Evolutionary conservation across 1,140 invertebrate species (phyloP), one percentile per base, ranked within the genome.

Genomic region (Cotesia chilonis): DNA sequence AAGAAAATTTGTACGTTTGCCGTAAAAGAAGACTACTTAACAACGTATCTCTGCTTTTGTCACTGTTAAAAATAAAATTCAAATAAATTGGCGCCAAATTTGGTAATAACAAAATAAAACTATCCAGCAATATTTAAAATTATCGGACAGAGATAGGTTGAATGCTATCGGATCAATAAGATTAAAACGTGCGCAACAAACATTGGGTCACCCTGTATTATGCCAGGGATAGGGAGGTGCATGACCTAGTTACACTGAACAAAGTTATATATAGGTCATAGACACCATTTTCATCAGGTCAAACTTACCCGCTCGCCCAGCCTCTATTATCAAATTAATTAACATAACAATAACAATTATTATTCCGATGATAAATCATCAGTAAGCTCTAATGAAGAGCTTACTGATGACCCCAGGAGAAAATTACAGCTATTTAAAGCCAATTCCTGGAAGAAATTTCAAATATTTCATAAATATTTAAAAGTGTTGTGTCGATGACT

Each of bases 261-360:
- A 80, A 81, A 78, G 77, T 82, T 85, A 84, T 85, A 84, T 84
- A 84, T 84, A 75, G 84, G 83, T 85, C 84, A 85, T 84, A 85
- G 82, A 83, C 81, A 85, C 82, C 82, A 84, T 84, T 84, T 67
- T 52, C 38, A 37, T 60, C 70, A 66, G 70, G 70, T 72, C 70
- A 71, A 65, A 68, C 76, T 75, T 73, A 67, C 72, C 10, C n/a
- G 3, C 17, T 47, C 36, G 35, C 20, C 5, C 2, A 41, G n/a
- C 12, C 54, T 36, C 14, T 41, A 4, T 12, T 35, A 10, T 55
- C 37, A 12, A 51, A 52, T 28, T 52, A 28, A 28, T 28, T 28
- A 28, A 28, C 1, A 28, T 28, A 28, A 28, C 28, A 28, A 28
- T 28, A 28, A 28, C 28, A 28, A 28, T 28, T 28, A 28, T 28